Conservation (phyloP, 2,113 vertebrate species). For the Eudorcas thomsonii region DNA sequence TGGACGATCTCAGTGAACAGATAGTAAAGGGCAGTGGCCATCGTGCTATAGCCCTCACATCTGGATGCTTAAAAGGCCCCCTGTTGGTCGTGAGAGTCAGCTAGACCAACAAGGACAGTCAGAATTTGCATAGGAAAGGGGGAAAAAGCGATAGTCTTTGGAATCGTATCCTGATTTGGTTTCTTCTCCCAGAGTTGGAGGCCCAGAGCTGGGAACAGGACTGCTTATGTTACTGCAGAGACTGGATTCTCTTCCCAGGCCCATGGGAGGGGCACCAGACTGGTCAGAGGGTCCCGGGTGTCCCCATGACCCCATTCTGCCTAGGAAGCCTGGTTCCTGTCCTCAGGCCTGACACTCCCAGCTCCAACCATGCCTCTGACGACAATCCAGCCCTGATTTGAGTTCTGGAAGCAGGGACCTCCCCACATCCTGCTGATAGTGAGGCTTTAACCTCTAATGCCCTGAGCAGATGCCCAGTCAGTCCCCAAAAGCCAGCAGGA, state of each 20-base stretch:
- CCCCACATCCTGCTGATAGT: neutral
- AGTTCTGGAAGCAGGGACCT: neutral
- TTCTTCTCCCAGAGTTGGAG: neutral
- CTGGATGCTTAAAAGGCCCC: neutral
- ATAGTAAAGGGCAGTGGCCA: fast-evolving
- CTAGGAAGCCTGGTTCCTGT: fast-evolving
- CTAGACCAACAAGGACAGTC: too few species aligned
- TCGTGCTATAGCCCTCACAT: fast-evolving
- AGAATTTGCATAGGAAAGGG: neutral
- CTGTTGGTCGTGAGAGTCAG: neutral
- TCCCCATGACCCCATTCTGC: neutral
- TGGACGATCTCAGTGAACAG: neutral
- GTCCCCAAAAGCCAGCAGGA: neutral
- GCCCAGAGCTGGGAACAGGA: too few species aligned
- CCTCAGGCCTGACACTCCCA: neutral
- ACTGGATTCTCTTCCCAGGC: neutral
- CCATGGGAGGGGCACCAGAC: neutral
- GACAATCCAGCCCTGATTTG: neutral
- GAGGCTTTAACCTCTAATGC: neutral
- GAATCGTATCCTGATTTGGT: neutral
- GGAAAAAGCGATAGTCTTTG: neutral
- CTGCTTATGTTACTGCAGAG: neutral
- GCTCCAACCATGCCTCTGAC: neutral
- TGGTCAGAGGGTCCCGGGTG: neutral
- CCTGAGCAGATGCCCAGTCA: neutral